Base-by-base conservation (phyloP, 2,113 vertebrate genomes). In the Aegypius monachus region DNA sequence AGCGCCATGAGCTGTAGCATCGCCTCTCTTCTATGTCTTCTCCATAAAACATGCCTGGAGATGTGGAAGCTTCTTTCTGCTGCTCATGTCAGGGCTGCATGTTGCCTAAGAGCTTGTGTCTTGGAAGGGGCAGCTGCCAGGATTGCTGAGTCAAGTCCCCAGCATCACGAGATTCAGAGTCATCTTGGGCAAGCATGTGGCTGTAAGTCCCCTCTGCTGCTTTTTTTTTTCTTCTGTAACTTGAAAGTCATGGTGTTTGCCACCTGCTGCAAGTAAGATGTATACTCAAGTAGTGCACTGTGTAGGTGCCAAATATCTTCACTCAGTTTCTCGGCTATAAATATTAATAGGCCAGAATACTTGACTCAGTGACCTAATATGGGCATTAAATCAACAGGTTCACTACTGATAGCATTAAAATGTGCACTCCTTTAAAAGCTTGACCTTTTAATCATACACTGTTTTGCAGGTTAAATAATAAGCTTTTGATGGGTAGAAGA, bases 1-100 rank as follows among this genome's bases (percentile, higher is more conserved):
- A 68, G 18, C 3, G 0, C 7, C 12, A 17, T 0, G 1, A 73
- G 25, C 40, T 25, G 4, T 34, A 68, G 14, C 6, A 53, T 52
- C 18, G 10, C 13, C 10, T 79, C 21, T 80, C 20, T 62, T 23
- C 38, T 23, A 2, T 61, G 2, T 47, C 16, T 61, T 74, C 13
- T 53, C 36, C 42, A 25, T 13, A 50, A 90, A 74, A 40, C 12
- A 2, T 26, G 5, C n/a, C 11, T 86, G 77, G 7, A 70, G 36
- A 12, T 36, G 21, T 52, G 31, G 19, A 81, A 80, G 16, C 27
- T 81, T 63, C 16, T 73, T 77, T 80, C 36, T 70, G 18, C 40
- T 6, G 4, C 72, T 68, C 18, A 26, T 34, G 3, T 52, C 34
- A 48, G 40, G 21, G 21, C 20, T 56, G 21, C 18, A 7, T 13